Base-by-base conservation (phyloP, 2,888 invertebrate genomes). In the Agonopterix subpropinquella region DNA sequence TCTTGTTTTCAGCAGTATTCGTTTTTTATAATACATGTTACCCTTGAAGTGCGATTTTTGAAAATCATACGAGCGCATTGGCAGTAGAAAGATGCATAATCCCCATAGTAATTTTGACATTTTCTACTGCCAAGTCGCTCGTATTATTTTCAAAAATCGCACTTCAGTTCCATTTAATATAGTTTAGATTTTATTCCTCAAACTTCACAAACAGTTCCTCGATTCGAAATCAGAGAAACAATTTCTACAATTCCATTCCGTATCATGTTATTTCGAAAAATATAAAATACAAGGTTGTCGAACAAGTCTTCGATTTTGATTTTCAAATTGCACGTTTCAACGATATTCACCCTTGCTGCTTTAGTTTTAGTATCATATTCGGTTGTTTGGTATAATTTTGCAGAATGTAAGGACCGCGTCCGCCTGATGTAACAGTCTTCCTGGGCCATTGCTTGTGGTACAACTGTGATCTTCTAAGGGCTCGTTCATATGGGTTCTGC, bases 371-470 rank as follows among this genome's bases (percentile, higher is more conserved):
- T 8, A 8, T n/a, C 42, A 42, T 13, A 42, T 42, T 42, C 11
- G 11, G 11, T 42, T 13, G 42, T 42, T 39, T 8, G 13, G 11
- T 39, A 11, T 45, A 48, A 45, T 41, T 41, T 48, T 48, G 53
- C 51, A 41, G 60, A 64, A 65, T 50, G 55, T 49, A 48, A 47
- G 50, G 51, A 60, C 57, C 56, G 61, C 59, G 59, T 53, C 48
- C 52, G 59, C 65, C 70, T 70, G 70, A 69, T 76, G 69, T 73
- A 73, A 59, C 69, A 64, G 70, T 71, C 75, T 76, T 74, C 66
- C 73, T 72, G 71, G 69, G 70, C 67, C 65, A 66, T 73, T 66
- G 63, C 59, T 67, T 57, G 63, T 59, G 56, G 60, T 69, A 72
- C 71, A 72, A 72, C 68, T 73, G 69, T 62, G 56, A 28, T 28